These are phyloP conservation scores for Coracopsis vasa DNA, from an alignment of 2,113 vertebrate genomes.

Conservation along the genomic window DNA sequence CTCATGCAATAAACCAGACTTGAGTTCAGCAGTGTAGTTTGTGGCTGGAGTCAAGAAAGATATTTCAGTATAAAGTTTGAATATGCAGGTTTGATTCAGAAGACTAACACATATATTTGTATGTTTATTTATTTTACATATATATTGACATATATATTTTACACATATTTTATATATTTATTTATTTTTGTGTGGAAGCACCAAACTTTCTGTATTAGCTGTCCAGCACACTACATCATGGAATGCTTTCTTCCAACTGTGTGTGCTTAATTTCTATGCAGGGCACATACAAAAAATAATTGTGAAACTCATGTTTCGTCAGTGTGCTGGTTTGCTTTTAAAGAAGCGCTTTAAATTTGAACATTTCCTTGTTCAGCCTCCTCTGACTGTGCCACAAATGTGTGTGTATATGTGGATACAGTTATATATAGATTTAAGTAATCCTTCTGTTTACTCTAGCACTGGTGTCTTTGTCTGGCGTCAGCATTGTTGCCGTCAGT, in stretches of 20 bases:
- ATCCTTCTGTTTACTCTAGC: slow-evolving; percentile 50
- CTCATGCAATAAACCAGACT: neutral
- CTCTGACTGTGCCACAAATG: neutral
- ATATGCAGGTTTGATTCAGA: neutral
- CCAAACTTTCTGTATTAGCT: neutral
- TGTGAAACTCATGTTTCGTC: neutral
- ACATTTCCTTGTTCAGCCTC: neutral
- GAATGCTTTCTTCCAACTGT: neutral
- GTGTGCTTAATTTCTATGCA: slow-evolving; percentile 18
- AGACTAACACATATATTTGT: neutral
- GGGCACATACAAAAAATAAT: neutral
- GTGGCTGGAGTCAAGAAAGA: neutral
- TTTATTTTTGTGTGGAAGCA: neutral
- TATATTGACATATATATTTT: no score
- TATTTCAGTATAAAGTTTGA: neutral
- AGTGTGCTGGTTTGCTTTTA: neutral
- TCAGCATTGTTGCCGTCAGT: slow-evolving; percentile 45
- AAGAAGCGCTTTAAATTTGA: neutral
- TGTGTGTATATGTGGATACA: neutral
- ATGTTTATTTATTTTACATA: neutral
- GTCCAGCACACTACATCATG: neutral
- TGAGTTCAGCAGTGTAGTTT: neutral
- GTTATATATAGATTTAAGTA: slow-evolving; percentile 52
- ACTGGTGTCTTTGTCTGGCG: slow-evolving; percentile 38
- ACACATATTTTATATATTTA: neutral